Percentiles rank a stretch among this genome's conserved stretches.
Conservation (phyloP, 1,140 invertebrate species). For the Drosophila tristis region DNA sequence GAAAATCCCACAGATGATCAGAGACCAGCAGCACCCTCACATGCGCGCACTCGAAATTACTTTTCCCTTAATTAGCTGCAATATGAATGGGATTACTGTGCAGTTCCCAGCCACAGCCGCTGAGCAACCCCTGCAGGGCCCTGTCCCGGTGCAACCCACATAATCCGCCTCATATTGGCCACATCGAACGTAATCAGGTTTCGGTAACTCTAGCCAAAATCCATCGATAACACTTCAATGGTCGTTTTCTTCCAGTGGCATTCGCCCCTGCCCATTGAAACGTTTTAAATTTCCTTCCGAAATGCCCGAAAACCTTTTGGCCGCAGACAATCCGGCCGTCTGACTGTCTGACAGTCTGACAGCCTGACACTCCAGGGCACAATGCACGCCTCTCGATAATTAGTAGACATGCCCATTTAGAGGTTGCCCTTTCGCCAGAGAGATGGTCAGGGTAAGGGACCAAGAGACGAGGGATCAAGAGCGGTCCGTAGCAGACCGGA, state of each 20-base stretch:
- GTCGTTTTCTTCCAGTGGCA: constrained; percentile 24
- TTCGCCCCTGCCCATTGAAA: background rate
- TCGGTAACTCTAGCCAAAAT: constrained; percentile 43
- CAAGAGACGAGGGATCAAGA: too few species aligned
- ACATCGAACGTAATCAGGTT: constrained; percentile 48
- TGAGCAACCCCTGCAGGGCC: constrained; percentile 16
- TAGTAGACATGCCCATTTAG: constrained; percentile 71
- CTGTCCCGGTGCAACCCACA: constrained; percentile 19
- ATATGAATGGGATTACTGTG: constrained; percentile 45
- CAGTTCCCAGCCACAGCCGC: constrained; percentile 7
- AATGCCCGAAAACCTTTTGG: constrained; percentile 27
- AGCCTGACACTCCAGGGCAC: constrained; percentile 36
- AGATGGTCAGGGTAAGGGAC: background rate
- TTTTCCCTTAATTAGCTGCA: constrained; percentile 36
- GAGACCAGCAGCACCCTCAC: constrained; percentile 12
- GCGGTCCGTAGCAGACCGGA: background rate
- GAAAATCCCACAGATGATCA: background rate
- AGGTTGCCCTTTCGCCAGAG: constrained; percentile 47
- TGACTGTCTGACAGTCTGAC: constrained; percentile 3
- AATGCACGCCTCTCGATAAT: constrained; percentile 68
- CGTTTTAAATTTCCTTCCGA: constrained; percentile 38
- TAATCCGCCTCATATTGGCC: constrained; percentile 45
- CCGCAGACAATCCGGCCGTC: background rate
- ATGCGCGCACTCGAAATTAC: background rate
- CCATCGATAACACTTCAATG: constrained; percentile 48